phyloP scores from a whole-genome alignment of 2,888 invertebrate genomes.

The Eudemis profundana region DNA sequence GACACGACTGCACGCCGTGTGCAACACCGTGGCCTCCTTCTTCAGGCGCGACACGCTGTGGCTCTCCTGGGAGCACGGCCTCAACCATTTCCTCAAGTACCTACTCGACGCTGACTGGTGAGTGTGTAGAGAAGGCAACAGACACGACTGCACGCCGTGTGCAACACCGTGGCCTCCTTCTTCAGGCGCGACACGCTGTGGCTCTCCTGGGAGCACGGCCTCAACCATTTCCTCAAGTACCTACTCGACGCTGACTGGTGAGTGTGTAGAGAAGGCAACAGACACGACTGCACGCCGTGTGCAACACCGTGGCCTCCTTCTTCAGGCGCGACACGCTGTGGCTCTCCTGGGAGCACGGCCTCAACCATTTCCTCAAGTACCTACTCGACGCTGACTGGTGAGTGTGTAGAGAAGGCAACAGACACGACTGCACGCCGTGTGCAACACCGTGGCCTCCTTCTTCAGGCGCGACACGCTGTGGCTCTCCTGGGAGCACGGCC shows the following conservation, averaged over 20 bases:
- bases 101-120: too few species aligned
- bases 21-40: too few species aligned
- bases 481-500: constrained; percentile 90
- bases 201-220: constrained; percentile 90
- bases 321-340: constrained; percentile 90
- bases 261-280: constrained; percentile 48
- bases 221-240: constrained; percentile 87
- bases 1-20: too few species aligned
- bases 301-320: constrained; percentile 90
- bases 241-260: constrained; percentile 90
- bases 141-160: constrained; percentile 78
- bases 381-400: constrained; percentile 90
- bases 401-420: too few species aligned
- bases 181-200: constrained; percentile 90
- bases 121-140: too few species aligned
- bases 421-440: constrained; percentile 78
- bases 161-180: constrained; percentile 90
- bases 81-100: too few species aligned
- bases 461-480: constrained; percentile 90
- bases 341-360: constrained; percentile 90
- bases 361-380: constrained; percentile 87
- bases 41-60: too few species aligned
- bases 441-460: constrained; percentile 90
- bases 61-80: too few species aligned
- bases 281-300: constrained; percentile 87